phyloP scores from a whole-genome alignment of 2,113 vertebrate species.

The Candoia aspera region DNA sequence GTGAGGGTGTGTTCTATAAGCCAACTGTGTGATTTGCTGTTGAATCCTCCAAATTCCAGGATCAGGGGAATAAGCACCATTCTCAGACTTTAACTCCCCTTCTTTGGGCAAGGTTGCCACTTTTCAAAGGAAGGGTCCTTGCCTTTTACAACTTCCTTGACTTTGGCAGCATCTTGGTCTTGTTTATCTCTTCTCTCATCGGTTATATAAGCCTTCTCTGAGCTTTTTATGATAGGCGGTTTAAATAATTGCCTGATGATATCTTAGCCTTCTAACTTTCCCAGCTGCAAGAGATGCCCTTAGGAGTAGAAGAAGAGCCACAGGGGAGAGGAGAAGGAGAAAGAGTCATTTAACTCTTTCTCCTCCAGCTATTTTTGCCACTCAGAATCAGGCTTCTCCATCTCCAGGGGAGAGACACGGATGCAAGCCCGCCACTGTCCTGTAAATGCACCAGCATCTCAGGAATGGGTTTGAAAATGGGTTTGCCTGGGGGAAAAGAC shows the following conservation, averaged over 20 bases:
- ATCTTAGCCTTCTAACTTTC: neutral
- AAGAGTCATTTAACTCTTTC: neutral
- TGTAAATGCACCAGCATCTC: neutral
- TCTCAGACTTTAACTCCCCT: neutral
- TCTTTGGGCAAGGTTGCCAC: neutral
- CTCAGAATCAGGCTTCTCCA: neutral
- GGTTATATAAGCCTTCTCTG: neutral
- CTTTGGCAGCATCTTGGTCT: neutral
- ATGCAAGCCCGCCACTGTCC: neutral
- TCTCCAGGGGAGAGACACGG: neutral
- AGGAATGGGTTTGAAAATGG: neutral
- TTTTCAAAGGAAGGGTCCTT: neutral
- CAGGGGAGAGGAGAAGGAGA: neutral
- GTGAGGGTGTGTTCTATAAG: too few relatives aligned
- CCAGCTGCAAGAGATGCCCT: neutral
- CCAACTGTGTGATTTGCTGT: too few relatives aligned
- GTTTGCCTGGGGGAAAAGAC: neutral
- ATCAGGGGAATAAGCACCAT: neutral
- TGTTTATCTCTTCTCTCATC: neutral
- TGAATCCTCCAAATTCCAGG: neutral
- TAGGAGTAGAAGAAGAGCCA: neutral
- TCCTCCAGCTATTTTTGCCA: neutral
- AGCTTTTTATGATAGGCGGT: neutral
- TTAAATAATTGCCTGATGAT: neutral
- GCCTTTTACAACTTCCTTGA: neutral